Evolutionary conservation across 2,888 invertebrate species (phyloP).

Genomic region (Cyrtodaria siliqua): DNA sequence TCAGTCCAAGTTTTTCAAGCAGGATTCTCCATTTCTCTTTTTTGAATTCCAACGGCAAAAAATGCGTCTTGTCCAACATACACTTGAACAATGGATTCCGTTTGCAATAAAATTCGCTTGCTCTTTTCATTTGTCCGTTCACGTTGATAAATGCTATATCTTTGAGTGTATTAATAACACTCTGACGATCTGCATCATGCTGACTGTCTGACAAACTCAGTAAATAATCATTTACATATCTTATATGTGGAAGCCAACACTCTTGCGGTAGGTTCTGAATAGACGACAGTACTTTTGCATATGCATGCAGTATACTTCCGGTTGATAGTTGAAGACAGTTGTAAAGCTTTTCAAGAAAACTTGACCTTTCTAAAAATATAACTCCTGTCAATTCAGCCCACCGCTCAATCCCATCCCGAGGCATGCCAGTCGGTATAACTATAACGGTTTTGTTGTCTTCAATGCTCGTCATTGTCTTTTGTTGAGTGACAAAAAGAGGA

Average conservation of each 20-base stretch:
- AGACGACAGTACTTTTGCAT: neutral
- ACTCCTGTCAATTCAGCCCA: neutral
- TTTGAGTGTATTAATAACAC: neutral
- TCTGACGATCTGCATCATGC: neutral
- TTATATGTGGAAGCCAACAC: neutral
- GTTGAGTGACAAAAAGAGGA: neutral
- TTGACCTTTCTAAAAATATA: neutral
- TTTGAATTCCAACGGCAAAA: conserved; percentile 35
- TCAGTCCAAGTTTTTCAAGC: conserved; percentile 33
- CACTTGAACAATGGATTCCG: neutral
- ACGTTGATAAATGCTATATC: neutral
- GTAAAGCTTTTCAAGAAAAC: neutral
- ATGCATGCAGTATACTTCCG: neutral
- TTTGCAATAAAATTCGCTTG: neutral
- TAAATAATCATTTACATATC: neutral
- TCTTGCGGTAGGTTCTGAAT: neutral
- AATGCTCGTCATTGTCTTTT: neutral
- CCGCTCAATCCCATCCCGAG: neutral
- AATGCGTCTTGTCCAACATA: neutral
- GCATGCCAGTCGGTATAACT: neutral
- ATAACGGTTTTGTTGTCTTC: neutral
- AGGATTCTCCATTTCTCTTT: conserved; percentile 29
- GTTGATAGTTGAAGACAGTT: neutral
- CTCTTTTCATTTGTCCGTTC: neutral
- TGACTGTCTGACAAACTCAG: neutral